A percentile compares a stretch with the other conserved stretches of the same genome.
Evolutionary conservation across 2,888 invertebrate genomes (phyloP).

Genomic region (Sphecodes monilicornis): DNA sequence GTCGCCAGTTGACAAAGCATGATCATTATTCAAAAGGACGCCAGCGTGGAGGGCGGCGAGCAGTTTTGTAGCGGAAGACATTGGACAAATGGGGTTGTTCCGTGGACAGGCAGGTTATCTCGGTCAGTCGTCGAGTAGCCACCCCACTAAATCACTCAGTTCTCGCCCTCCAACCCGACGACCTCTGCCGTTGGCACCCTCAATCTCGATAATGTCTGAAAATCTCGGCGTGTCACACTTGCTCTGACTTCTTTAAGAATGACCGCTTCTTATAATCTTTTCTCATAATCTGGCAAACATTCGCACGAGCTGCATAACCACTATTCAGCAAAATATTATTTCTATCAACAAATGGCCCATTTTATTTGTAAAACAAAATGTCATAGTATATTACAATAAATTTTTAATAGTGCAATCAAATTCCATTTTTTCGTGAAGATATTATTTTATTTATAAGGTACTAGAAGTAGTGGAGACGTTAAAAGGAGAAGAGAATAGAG

Average conservation of each 20-base stretch:
- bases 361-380: not conserved
- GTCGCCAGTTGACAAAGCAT: constrained; percentile 74
- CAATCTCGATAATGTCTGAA: constrained; percentile 77
- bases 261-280: constrained; percentile 26
- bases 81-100: constrained; percentile 83
- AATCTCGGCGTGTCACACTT: constrained; percentile 68
- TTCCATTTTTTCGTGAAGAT: no score
- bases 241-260: constrained; percentile 60
- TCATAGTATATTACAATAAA: not conserved
- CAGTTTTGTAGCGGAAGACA: constrained; percentile 83
- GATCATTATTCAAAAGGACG: constrained; percentile 80
- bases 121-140: constrained; percentile 83
- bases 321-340: not conserved
- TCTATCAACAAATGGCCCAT: not conserved
- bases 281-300: not conserved
- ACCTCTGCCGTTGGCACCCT: constrained; percentile 72
- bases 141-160: constrained; percentile 83
- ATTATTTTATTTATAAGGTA: no score
- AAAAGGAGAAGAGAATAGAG: no score
- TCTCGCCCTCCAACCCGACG: constrained; percentile 75
- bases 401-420: no score
- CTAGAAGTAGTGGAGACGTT: no score
- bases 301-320: no score
- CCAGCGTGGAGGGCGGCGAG: constrained; percentile 69
- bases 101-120: constrained; percentile 83